Percentiles rank a stretch among this genome's conserved stretches.
Conservation (phyloP, 1,140 invertebrate genomes). For the Leptinotarsa undecemlineata region DNA sequence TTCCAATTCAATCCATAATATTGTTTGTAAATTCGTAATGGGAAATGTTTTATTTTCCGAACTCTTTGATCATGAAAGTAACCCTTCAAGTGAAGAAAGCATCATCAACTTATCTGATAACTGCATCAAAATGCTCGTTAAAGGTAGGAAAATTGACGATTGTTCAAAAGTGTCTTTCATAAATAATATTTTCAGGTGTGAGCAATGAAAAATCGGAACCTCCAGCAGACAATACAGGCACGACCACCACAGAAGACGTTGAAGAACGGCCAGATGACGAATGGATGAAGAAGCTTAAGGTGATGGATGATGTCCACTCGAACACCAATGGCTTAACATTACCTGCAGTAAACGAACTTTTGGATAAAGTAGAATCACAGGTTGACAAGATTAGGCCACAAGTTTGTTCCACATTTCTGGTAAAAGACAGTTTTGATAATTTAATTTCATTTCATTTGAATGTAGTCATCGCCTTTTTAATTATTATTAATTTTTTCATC, state of each 20-base stretch:
- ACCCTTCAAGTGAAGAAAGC: constrained; percentile 10
- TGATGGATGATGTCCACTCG: constrained; percentile 56
- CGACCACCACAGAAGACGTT: no score
- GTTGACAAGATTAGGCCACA: constrained; percentile 21
- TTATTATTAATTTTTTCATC: no score
- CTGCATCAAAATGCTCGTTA: constrained; percentile 11
- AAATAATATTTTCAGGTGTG: no score
- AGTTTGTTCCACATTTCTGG: constrained; percentile 6
- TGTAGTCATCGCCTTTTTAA: no score
- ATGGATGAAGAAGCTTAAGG: constrained; percentile 56
- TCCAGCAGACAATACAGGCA: no score
- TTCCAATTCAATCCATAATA: background rate
- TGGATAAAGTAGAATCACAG: constrained; percentile 32
- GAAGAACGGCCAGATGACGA: constrained; percentile 13
- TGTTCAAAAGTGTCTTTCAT: no score
- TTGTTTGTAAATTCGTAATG: background rate
- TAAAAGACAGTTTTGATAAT: background rate
- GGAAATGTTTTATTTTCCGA: constrained; percentile 18
- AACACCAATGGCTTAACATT: constrained; percentile 51
- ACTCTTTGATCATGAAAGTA: constrained; percentile 9
- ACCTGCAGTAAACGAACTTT: constrained; percentile 32
- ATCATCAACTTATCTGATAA: constrained; percentile 22
- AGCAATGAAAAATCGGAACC: no score
- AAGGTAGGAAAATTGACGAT: background rate
- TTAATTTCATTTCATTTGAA: no score